phyloP scores from a whole-genome alignment of 2,797 vertebrate genomes.

The Adelosebastes latens region DNA sequence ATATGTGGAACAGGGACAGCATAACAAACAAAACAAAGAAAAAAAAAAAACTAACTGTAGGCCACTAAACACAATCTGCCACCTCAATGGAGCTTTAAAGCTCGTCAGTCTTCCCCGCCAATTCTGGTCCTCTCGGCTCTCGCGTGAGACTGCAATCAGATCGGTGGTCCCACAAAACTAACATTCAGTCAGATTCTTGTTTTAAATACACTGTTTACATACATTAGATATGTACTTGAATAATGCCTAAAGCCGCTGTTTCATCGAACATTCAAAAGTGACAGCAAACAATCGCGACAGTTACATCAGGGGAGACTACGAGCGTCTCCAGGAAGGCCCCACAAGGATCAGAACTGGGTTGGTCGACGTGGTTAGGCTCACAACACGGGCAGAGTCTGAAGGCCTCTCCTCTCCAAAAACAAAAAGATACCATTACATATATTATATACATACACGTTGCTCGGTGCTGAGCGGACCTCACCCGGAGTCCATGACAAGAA shows the following conservation, averaged over 20 bases:
- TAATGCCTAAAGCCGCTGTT: constrained; percentile 38
- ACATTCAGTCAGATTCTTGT: constrained; percentile 61
- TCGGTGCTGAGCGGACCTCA: constrained; percentile 34
- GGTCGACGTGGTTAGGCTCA: constrained; percentile 77
- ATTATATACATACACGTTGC: constrained; percentile 51
- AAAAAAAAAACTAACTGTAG: constrained; percentile 19
- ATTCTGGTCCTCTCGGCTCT: constrained; percentile 44
- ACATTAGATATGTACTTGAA: constrained; percentile 54
- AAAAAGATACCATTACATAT: constrained; percentile 20
- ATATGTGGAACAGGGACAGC: constrained; percentile 65
- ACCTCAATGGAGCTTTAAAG: constrained; percentile 18
- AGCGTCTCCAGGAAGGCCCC: constrained; percentile 29
- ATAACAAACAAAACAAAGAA: constrained; percentile 39
- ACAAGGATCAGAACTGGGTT: constrained; percentile 34
- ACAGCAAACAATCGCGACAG: constrained; percentile 42
- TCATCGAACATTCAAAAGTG: constrained; percentile 65
- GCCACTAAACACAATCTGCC: constrained; percentile 42
- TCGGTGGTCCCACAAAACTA: constrained; percentile 60
- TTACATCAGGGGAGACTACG: constrained; percentile 22
- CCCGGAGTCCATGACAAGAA: constrained; percentile 42
- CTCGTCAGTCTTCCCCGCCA: constrained; percentile 21
- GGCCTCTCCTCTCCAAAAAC: constrained; percentile 78
- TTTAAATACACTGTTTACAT: constrained; percentile 54
- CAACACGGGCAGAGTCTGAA: constrained; percentile 79
- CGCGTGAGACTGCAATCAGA: constrained; percentile 20